Conservation (phyloP, 2,888 invertebrate species). For the Cantharis rufa region DNA sequence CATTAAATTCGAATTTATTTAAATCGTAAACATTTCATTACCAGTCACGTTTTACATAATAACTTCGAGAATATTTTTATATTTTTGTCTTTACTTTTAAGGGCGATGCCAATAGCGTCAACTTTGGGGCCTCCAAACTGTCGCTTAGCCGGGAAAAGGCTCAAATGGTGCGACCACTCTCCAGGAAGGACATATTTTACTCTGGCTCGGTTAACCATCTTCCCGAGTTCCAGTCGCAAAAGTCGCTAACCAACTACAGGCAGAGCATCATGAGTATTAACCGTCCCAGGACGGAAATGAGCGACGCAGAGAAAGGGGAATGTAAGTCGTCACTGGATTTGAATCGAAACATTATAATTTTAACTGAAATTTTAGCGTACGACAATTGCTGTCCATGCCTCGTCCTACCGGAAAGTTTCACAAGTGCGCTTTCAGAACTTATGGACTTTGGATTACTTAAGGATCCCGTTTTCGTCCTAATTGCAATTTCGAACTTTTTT, state of each 20-base stretch:
- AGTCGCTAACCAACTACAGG: constrained; percentile 86
- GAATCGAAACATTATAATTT: not conserved
- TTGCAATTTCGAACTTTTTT: constrained; percentile 92
- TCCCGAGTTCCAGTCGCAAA: constrained; percentile 91
- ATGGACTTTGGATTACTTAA: constrained; percentile 85
- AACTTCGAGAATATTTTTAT: too few relatives aligned
- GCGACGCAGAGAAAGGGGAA: constrained; percentile 68
- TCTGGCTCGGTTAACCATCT: constrained; percentile 93
- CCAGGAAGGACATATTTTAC: constrained; percentile 96
- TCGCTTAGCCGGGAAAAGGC: constrained; percentile 61
- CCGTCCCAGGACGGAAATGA: constrained; percentile 66
- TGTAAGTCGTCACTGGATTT: constrained; percentile 60
- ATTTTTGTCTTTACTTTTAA: not conserved
- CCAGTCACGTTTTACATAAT: not conserved
- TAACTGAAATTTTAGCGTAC: constrained; percentile 44
- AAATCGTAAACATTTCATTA: not conserved
- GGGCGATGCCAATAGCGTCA: constrained; percentile 69
- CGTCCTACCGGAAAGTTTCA: constrained; percentile 78
- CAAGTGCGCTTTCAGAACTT: constrained; percentile 84
- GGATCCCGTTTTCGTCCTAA: constrained; percentile 88
- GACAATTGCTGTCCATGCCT: constrained; percentile 82
- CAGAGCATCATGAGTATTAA: constrained; percentile 91
- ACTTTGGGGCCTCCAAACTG: constrained; percentile 68
- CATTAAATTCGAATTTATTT: not conserved
- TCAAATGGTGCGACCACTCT: constrained; percentile 85